Conservation (phyloP, 92 coral and sea anemone genomes). For the Micromussa lordhowensis region DNA sequence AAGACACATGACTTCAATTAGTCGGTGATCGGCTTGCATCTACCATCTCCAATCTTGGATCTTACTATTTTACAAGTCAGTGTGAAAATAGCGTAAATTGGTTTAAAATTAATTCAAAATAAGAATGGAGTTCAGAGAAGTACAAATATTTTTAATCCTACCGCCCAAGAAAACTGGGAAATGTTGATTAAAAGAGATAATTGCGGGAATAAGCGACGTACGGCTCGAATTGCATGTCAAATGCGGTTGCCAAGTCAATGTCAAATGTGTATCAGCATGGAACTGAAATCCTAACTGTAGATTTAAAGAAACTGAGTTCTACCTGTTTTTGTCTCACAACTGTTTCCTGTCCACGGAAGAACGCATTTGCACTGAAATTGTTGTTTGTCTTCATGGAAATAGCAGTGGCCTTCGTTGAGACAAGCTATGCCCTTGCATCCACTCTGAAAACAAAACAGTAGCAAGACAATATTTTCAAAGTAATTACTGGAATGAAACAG, state of each 20-base stretch:
- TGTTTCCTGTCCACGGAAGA: slow-evolving; percentile 38
- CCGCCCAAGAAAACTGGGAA: too few relatives aligned
- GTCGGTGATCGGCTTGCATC: too few relatives aligned
- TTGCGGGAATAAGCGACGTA: too few relatives aligned
- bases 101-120: too few relatives aligned
- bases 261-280: background rate
- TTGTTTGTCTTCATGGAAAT: slow-evolving; percentile 5
- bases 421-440: slow-evolving; percentile 25
- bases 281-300: background rate
- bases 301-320: background rate
- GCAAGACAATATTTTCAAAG: background rate
- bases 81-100: too few relatives aligned
- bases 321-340: slow-evolving; percentile 37
- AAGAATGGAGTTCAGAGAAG: too few relatives aligned
- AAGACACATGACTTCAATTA: too few relatives aligned
- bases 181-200: too few relatives aligned
- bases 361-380: slow-evolving; percentile 10
- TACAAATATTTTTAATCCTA: too few relatives aligned
- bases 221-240: too few relatives aligned
- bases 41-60: too few relatives aligned
- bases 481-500: background rate
- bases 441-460: background rate
- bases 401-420: slow-evolving; percentile 24
- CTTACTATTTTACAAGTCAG: too few relatives aligned
- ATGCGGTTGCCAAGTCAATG: background rate